phyloP scores from a whole-genome alignment of 2,113 vertebrate genomes.

The Rhadina sibilatrix region DNA sequence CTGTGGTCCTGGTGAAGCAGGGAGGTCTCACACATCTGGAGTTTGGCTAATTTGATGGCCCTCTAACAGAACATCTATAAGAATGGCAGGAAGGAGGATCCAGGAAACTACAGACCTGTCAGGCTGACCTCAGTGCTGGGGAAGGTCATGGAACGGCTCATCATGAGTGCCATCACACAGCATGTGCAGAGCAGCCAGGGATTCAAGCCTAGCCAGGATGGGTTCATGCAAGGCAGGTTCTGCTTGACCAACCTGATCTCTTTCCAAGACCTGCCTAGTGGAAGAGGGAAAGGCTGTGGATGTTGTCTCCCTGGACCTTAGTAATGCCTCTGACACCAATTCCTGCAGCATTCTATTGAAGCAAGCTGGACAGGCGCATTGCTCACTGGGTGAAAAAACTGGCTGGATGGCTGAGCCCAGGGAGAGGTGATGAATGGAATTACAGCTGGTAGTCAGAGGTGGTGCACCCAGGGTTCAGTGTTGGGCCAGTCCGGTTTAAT shows the following conservation, averaged over 20 bases:
- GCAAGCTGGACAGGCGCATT: background rate
- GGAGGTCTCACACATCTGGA: background rate
- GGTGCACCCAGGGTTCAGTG: background rate
- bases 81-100: background rate
- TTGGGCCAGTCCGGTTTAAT: background rate
- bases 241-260: background rate
- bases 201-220: background rate
- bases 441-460: background rate
- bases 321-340: background rate
- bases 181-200: background rate
- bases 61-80: background rate
- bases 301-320: background rate
- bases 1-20: background rate
- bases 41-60: background rate
- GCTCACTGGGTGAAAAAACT: background rate
- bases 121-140: background rate
- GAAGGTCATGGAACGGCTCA: background rate
- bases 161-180: background rate
- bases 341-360: background rate
- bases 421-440: background rate
- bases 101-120: background rate
- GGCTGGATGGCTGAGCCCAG: background rate
- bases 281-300: background rate
- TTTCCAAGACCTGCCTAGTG: background rate
- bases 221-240: background rate